Evolutionary conservation across 2,113 vertebrate genomes (phyloP).

Genomic region (Promerops cafer): DNA sequence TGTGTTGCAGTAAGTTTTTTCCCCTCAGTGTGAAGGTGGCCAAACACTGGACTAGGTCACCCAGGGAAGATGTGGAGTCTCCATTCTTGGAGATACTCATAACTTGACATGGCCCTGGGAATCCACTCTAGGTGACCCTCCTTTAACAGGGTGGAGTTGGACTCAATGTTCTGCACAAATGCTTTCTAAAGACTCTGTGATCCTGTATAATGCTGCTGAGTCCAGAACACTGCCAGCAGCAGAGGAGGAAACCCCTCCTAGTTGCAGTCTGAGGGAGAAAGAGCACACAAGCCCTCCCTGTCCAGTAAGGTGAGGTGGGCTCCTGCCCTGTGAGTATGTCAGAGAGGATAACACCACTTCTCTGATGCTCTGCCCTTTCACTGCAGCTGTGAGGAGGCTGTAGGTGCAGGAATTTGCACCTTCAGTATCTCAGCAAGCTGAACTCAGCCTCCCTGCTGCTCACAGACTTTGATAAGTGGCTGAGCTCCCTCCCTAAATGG

Average conservation of each 20-base stretch:
- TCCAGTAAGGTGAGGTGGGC: not conserved
- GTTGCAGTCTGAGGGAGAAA: not conserved
- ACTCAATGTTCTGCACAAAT: not conserved
- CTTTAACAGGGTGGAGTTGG: not conserved
- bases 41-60: not conserved
- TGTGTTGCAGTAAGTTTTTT: not conserved
- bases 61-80: not conserved
- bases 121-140: not conserved
- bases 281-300: not conserved
- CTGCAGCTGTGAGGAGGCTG: not conserved
- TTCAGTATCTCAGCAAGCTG: not conserved
- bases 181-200: not conserved
- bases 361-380: not conserved
- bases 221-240: not conserved
- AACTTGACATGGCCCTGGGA: not conserved
- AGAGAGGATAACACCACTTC: not conserved
- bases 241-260: not conserved
- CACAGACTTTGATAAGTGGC: accelerated
- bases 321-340: not conserved
- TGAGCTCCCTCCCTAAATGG: not conserved
- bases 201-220: not conserved
- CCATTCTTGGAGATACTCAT: not conserved
- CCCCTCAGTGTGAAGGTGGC: not conserved
- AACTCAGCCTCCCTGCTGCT: not conserved
- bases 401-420: not conserved